These are phyloP conservation scores for Tetragnatha versicolor DNA, from an alignment of 1,140 invertebrate species.

Conservation along the genomic window DNA sequence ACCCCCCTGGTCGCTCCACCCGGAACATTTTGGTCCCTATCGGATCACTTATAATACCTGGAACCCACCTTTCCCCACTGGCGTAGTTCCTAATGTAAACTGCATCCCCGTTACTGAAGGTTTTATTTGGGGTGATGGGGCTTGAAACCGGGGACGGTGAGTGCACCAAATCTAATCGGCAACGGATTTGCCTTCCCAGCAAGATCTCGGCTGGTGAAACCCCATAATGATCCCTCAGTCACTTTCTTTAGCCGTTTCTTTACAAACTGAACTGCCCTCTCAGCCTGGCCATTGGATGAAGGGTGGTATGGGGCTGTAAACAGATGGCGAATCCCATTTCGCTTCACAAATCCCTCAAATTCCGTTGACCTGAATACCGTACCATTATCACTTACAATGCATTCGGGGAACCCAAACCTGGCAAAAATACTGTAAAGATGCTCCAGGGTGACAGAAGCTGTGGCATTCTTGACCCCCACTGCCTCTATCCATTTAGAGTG, in stretches of 20 bases:
- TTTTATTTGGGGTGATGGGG: not conserved
- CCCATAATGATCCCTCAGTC: not conserved
- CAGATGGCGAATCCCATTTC: constrained; percentile 56
- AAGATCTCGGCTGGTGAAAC: not conserved
- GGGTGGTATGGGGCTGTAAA: constrained; percentile 59
- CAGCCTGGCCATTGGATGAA: constrained; percentile 59
- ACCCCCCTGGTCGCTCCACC: not conserved
- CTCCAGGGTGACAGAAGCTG: not conserved
- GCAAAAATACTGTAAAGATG: not conserved
- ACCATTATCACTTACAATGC: constrained; percentile 63
- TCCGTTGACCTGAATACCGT: constrained; percentile 61
- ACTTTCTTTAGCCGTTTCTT: not conserved
- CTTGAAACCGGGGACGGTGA: not conserved
- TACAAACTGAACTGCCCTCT: constrained; percentile 28
- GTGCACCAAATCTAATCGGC: not conserved
- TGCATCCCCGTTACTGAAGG: not conserved
- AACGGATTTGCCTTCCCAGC: not conserved
- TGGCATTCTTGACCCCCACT: not conserved
- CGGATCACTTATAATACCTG: not conserved
- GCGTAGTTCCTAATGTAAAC: not conserved
- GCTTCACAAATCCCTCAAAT: constrained; percentile 24
- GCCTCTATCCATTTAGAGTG: constrained; percentile 14
- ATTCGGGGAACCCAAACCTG: constrained; percentile 60
- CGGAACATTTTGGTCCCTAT: not conserved
- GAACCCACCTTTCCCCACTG: not conserved